These are phyloP conservation scores for Oscheius sp. DNA, from an alignment of 2,888 invertebrate species.

Conservation along the genomic window DNA sequence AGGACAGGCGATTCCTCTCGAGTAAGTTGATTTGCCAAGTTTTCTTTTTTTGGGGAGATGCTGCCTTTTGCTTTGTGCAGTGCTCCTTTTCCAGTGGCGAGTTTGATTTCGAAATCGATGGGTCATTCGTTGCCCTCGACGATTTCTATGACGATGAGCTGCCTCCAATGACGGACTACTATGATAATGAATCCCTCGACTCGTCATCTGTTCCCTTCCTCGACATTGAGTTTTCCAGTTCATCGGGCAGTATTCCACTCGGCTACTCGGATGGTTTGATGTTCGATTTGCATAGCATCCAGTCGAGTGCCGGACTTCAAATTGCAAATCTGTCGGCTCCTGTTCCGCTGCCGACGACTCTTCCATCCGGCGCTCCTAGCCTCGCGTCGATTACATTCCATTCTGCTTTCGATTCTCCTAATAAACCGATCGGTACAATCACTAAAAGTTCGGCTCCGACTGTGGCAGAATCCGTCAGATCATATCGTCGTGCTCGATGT, in stretches of 20 bases:
- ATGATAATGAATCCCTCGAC: not conserved
- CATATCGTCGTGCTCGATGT: too few species aligned
- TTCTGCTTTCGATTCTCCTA: not conserved
- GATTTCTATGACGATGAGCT: not conserved
- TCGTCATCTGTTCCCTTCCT: not conserved
- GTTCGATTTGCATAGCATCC: too few species aligned
- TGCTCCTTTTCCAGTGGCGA: conserved; percentile 2
- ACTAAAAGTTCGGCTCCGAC: too few species aligned
- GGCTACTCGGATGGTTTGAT: not conserved
- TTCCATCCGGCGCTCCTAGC: not conserved
- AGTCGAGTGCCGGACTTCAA: too few species aligned
- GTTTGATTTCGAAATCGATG: not conserved
- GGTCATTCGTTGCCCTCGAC: not conserved
- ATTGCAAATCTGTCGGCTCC: too few species aligned
- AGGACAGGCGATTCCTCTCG: not conserved
- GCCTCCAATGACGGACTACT: not conserved
- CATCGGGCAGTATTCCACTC: not conserved
- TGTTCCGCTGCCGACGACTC: too few species aligned
- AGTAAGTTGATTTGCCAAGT: conserved; percentile 17
- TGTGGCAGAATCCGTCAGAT: too few species aligned
- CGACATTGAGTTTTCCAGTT: not conserved
- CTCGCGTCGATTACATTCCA: not conserved
- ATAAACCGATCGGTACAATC: too few species aligned
- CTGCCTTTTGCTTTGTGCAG: conserved; percentile 3
- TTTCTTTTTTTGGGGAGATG: not conserved